Conservation (phyloP, 2,797 vertebrate species). For the Neosilurus mollespiculum region DNA sequence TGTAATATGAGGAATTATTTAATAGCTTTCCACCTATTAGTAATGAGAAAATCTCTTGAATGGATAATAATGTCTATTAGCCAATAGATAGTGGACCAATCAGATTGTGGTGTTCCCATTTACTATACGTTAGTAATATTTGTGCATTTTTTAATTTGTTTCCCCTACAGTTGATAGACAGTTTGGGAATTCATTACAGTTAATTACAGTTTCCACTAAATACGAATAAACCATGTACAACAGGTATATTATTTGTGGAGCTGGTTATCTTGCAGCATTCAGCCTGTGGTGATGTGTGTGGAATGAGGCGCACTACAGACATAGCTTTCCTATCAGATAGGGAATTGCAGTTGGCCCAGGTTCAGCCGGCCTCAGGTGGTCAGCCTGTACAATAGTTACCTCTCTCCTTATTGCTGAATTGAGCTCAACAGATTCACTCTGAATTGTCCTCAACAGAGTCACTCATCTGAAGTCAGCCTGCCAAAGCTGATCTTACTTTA, state of each 20-base stretch:
- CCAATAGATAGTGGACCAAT: no score
- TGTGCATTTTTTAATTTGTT: not conserved
- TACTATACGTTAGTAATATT: no score
- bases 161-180: not conserved
- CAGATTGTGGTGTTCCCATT: no score
- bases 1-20: no score
- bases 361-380: conserved; percentile 45
- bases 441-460: conserved; percentile 39
- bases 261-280: conserved; percentile 41
- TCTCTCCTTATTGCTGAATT: conserved; percentile 40
- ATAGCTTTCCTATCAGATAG: conserved; percentile 32
- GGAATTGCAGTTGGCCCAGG: conserved; percentile 39
- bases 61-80: no score
- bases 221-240: conserved; percentile 38
- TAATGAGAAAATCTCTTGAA: no score
- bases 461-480: conserved; percentile 47
- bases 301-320: conserved; percentile 27
- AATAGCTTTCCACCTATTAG: no score
- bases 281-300: conserved; percentile 36
- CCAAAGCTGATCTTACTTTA: conserved; percentile 47
- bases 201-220: conserved; percentile 26
- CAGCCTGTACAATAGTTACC: conserved; percentile 44
- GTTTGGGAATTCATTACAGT: conserved; percentile 38
- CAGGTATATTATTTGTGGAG: conserved; percentile 42
- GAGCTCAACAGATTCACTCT: conserved; percentile 38